Base-by-base conservation (phyloP, 1,140 invertebrate species). In the Heterodera carotae region DNA sequence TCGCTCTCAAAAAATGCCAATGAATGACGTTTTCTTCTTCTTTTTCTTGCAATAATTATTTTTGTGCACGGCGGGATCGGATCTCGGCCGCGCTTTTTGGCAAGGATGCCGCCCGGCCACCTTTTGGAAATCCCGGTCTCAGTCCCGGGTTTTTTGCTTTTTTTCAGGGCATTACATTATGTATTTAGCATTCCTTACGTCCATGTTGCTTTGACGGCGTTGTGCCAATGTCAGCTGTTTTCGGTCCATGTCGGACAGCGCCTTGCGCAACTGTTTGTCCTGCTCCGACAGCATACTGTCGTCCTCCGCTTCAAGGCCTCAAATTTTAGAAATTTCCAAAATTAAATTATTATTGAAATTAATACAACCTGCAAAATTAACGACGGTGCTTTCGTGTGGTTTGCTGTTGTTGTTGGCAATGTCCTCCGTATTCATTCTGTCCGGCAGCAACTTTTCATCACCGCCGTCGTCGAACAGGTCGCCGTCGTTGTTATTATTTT, bases 151-250 rank as follows among this genome's bases (percentile, higher is more conserved):
- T n/a, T n/a, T n/a, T n/a, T n/a, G n/a, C n/a, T n/a, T n/a, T n/a
- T n/a, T n/a, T n/a, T n/a, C n/a, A n/a, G n/a, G n/a, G n/a, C n/a
- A n/a, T n/a, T n/a, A n/a, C n/a, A n/a, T n/a, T n/a, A n/a, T n/a
- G n/a, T n/a, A n/a, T n/a, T n/a, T n/a, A n/a, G n/a, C n/a, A n/a
- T n/a, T 33, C 10, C 34, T 33, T 29, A 85, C 83, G 69, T 85
- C 82, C 25, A 81, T 75, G 80, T 82, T 87, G 64, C 84, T 86
- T 62, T 87, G 86, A 34, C 86, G 43, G 22, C 85, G 56, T 60
- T 79, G 76, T 39, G 83, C 83, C 77, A 82, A 56, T 10, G 82
- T 78, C 69, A 83, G 67, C 10, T 78, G 62, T 36, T 79, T 39
- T 22, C 72, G 70, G 15, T 82, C 81, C 34, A 75, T 62, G 8